Base-by-base conservation (phyloP, 2,888 invertebrate species). In the Synergus laeviventris region DNA sequence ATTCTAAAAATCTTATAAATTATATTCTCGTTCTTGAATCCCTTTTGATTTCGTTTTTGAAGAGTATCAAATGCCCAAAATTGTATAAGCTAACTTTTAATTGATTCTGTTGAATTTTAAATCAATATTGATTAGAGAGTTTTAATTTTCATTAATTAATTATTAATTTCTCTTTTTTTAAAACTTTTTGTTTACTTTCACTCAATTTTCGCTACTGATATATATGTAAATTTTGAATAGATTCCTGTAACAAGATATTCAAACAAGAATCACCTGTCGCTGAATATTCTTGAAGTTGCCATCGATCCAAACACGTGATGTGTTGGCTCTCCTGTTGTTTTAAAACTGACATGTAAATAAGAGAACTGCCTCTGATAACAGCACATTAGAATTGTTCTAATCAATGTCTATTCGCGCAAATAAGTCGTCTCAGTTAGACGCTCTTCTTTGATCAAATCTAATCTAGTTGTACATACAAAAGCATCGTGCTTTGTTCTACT, bases 301-400 rank as follows among this genome's bases (percentile, higher is more conserved):
- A 76, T 21, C 66, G 24, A 49, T 60, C 61, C 60, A 42, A 14
- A 56, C 39, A 60, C 24, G 77, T 78, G 74, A 60, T 49, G 24
- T 78, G 77, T 76, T 76, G 38, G 16, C 45, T 70, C 39, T 70
- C 59, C 24, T 45, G 12, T 66, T 66, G 31, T 70, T 66, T 70
- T 49, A 49, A 49, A 36, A 45, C n/a, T 49, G 7, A n/a, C 18
- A 36, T 70, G 31, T 70, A 70, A 70, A 70, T 70, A 49, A 49
- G 66, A 42, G 70, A 49, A 49, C 24, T 49, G 45, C n/a, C 49
- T 49, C 31, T 49, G 70, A 70, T 70, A 70, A 45, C 31, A 70
- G 31, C 31, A 70, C n/a, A 70, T 31, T 49, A 49, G 45, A 21
- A n/a, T 70, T 70, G 70, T 36, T 70, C 49, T 70, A 70, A 70